Percentiles rank a stretch among this genome's conserved stretches.
These are phyloP conservation scores for Tanytarsus gracilentus DNA, from an alignment of 2,888 invertebrate species.

Conservation along the genomic window DNA sequence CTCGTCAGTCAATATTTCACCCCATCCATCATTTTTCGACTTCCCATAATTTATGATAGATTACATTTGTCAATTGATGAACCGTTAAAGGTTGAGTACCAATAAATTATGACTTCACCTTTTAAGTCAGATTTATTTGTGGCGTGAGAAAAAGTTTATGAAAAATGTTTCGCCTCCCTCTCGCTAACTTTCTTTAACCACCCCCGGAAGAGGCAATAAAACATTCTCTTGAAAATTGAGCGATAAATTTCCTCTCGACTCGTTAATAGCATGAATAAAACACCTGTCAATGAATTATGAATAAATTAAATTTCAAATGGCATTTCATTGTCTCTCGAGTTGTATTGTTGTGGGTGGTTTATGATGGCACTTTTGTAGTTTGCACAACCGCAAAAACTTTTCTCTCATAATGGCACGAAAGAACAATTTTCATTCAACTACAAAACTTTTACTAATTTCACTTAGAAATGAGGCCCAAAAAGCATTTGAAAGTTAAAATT, in stretches of 20 bases:
- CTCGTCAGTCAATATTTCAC: no score
- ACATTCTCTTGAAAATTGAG: constrained; percentile 24
- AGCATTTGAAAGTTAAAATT: neutral
- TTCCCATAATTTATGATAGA: no score
- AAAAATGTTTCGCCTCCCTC: neutral
- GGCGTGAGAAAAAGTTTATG: neutral
- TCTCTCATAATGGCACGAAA: neutral
- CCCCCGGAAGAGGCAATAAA: constrained; percentile 16
- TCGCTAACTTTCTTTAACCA: neutral
- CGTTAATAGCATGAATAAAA: constrained; percentile 27
- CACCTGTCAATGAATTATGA: constrained; percentile 30
- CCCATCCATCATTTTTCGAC: no score
- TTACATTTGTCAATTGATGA: constrained; percentile 23
- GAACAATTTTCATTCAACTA: no score
- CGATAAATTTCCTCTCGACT: constrained; percentile 21
- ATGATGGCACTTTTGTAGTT: constrained; percentile 16
- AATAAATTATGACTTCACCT: constrained; percentile 25
- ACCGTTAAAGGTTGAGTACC: constrained; percentile 10
- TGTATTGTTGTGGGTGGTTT: constrained; percentile 2
- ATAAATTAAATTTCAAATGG: constrained; percentile 29
- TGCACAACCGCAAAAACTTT: neutral
- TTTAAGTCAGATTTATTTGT: constrained; percentile 21
- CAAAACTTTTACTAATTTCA: neutral
- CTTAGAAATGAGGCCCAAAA: neutral
- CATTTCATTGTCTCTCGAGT: constrained; percentile 25